Evolutionary conservation across 2,113 vertebrate species (phyloP).

Genomic region (Notiomystis cincta): DNA sequence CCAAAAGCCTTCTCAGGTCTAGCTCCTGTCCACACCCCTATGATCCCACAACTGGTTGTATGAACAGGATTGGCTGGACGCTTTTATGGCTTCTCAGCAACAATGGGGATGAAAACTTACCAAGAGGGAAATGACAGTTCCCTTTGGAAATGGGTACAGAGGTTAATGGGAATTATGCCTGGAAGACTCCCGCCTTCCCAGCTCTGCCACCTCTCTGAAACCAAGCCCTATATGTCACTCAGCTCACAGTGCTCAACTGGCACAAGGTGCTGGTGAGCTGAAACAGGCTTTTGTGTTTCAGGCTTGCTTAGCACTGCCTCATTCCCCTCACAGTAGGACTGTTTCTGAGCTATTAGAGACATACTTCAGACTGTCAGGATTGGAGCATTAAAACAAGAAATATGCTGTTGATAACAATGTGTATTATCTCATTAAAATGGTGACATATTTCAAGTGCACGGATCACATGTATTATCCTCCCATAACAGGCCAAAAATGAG

Average conservation of each 20-base stretch:
- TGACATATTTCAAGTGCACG: neutral
- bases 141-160: neutral
- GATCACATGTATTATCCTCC: neutral
- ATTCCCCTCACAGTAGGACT: neutral
- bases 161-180: neutral
- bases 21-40: neutral
- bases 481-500: neutral
- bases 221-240: neutral
- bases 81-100: neutral
- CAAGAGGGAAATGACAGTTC: neutral
- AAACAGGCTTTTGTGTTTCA: neutral
- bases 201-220: neutral
- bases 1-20: neutral
- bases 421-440: neutral
- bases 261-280: neutral
- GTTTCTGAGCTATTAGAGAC: neutral
- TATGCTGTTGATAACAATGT: neutral
- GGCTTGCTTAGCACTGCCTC: neutral
- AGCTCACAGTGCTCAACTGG: neutral
- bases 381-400: neutral
- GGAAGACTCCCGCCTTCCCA: neutral
- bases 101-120: neutral
- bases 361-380: neutral
- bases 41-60: neutral
- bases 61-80: neutral